phyloP scores from a whole-genome alignment of 2,888 invertebrate species.

The Cerceris rybyensis region DNA sequence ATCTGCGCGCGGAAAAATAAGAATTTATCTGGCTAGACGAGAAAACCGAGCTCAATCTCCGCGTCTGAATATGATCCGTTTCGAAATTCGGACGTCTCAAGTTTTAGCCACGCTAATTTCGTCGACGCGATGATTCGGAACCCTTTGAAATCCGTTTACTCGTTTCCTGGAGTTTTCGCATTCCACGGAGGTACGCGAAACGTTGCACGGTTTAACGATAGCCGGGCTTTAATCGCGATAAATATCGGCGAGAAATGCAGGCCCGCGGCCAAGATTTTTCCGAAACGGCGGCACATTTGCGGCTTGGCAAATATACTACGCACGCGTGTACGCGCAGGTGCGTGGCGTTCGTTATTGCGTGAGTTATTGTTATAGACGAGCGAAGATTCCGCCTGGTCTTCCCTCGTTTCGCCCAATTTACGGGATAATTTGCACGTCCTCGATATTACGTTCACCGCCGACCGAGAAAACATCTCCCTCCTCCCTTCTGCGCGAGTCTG shows the following conservation, averaged over 20 bases:
- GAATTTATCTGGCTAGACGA: too few species aligned
- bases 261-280: constrained; percentile 76
- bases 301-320: constrained; percentile 75
- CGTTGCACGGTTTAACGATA: constrained; percentile 5
- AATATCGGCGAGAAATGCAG: constrained; percentile 57
- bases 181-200: background rate
- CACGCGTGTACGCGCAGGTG: constrained; percentile 73
- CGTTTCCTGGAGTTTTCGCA: background rate
- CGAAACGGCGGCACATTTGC: constrained; percentile 64
- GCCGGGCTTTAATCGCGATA: constrained; percentile 34
- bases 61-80: too few species aligned
- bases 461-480: background rate
- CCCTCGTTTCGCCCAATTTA: constrained; percentile 33
- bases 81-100: too few species aligned
- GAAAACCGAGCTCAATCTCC: too few species aligned
- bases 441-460: background rate
- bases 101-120: background rate
- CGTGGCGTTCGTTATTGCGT: constrained; percentile 62
- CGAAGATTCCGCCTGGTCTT: constrained; percentile 63
- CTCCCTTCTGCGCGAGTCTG: too few species aligned
- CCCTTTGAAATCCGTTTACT: constrained; percentile 4
- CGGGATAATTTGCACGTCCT: constrained; percentile 37
- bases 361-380: constrained; percentile 62
- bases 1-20: too few species aligned
- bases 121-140: background rate